Percentiles rank a stretch among this genome's conserved stretches.
Evolutionary conservation across 2,113 vertebrate species (phyloP).

Genomic region (Psittacara wagleri): DNA sequence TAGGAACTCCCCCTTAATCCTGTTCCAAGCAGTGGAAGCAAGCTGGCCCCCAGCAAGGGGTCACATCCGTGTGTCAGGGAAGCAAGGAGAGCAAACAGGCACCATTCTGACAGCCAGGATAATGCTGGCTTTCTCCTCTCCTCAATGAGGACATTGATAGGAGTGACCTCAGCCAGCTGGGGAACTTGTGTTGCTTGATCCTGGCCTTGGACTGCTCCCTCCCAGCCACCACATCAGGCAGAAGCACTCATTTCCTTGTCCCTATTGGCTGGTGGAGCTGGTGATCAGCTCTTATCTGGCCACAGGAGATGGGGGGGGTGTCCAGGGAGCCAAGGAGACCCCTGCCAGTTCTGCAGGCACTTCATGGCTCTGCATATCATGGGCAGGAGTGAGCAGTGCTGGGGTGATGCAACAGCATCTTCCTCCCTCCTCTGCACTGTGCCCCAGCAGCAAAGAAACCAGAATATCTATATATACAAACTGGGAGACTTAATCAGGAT

Average conservation of each 20-base stretch:
- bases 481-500: not conserved
- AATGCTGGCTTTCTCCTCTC: constrained; percentile 13
- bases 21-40: not conserved
- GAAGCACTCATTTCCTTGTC: not conserved
- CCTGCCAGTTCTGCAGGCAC: fast-evolving
- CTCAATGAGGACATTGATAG: not conserved
- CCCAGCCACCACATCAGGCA: not conserved
- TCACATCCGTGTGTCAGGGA: fast-evolving
- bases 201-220: not conserved
- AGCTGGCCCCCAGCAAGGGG: not conserved
- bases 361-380: fast-evolving
- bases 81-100: not conserved
- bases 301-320: fast-evolving
- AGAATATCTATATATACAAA: not conserved
- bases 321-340: not conserved
- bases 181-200: not conserved
- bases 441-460: not conserved
- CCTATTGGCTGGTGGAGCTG: fast-evolving
- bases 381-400: not conserved
- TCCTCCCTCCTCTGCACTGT: not conserved
- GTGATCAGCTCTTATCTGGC: not conserved
- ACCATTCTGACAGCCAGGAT: not conserved
- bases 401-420: not conserved
- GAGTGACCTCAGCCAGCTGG: fast-evolving
- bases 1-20: not conserved